phyloP scores from a whole-genome alignment of 2,888 invertebrate genomes.

The Cantharis flavilabris region DNA sequence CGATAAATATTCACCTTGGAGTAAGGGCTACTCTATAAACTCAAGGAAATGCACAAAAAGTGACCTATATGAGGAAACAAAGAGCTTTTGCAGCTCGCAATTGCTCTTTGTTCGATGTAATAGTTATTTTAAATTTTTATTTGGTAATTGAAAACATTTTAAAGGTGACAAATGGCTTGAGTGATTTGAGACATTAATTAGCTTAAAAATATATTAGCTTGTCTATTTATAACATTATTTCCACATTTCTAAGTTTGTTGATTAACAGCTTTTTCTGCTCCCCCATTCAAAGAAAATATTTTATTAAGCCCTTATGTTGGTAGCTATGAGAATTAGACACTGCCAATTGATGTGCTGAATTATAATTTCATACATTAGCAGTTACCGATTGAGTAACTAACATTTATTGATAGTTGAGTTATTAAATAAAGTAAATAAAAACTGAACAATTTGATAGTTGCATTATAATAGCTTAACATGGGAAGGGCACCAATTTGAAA shows the following conservation, averaged over 20 bases:
- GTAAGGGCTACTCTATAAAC: not conserved
- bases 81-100: not conserved
- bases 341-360: not conserved
- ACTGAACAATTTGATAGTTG: not conserved
- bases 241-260: not conserved
- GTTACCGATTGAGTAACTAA: not conserved
- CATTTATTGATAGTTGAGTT: not conserved
- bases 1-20: conserved; percentile 12
- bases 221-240: not conserved
- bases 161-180: conserved; percentile 13
- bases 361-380: not conserved
- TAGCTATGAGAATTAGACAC: not conserved
- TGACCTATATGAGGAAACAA: conserved; percentile 16
- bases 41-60: not conserved
- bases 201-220: not conserved
- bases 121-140: not conserved
- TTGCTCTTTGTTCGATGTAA: not conserved
- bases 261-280: not conserved
- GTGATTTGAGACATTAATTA: conserved; percentile 12
- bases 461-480: not conserved
- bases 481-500: conserved; percentile 6
- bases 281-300: not conserved
- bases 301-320: not conserved
- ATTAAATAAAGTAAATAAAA: not conserved
- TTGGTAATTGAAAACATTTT: conserved; percentile 5